Conservation (phyloP, 2,113 vertebrate species). For the Falcunculus frontatus region DNA sequence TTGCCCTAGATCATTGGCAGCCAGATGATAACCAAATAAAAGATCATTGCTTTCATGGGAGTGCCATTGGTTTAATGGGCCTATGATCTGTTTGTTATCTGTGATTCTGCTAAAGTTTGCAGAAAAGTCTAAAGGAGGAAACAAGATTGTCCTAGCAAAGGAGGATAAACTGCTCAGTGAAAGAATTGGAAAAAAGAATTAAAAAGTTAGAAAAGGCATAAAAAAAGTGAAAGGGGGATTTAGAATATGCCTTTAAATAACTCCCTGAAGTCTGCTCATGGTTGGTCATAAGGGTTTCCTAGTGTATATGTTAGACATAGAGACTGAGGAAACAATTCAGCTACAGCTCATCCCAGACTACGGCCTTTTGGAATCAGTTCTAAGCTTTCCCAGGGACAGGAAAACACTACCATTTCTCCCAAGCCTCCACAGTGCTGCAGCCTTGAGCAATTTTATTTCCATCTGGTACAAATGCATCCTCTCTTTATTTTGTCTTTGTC, state of each 20-base stretch:
- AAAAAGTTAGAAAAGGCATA: background rate
- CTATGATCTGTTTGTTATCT: background rate
- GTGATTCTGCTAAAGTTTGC: background rate
- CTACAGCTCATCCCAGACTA: background rate
- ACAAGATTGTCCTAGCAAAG: background rate
- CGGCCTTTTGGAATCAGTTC: background rate
- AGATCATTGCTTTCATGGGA: background rate
- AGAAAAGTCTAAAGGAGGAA: background rate
- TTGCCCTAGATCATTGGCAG: background rate
- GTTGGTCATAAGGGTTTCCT: background rate
- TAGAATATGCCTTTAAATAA: background rate
- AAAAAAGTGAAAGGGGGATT: background rate
- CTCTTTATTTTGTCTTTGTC: background rate
- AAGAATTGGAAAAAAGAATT: background rate
- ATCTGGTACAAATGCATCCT: background rate
- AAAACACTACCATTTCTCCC: background rate
- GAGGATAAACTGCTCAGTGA: background rate
- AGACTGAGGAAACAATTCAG: background rate
- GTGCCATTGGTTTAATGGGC: background rate
- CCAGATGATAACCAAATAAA: background rate
- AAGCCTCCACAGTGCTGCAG: conserved; percentile 15
- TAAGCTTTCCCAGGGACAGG: background rate
- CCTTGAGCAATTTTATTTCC: conserved; percentile 31
- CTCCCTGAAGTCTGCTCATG: background rate
- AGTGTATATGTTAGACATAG: background rate